These are phyloP conservation scores for Myocastor coypus DNA, from an alignment of 2,113 vertebrate genomes.

Conservation along the genomic window DNA sequence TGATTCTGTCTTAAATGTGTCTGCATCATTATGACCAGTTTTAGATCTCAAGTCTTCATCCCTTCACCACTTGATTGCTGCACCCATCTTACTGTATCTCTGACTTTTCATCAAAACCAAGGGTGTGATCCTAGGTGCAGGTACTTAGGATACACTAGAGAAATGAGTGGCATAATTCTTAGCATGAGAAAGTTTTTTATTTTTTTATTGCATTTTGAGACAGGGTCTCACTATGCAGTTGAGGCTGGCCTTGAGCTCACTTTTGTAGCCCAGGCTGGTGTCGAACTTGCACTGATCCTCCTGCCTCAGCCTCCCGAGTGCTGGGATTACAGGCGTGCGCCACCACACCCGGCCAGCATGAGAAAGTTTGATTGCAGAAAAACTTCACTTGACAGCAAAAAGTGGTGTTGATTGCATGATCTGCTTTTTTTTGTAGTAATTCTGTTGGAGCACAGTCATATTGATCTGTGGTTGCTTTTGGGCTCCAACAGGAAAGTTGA, in stretches of 20 bases:
- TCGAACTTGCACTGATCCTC: too few relatives aligned
- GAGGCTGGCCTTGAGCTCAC: too few relatives aligned
- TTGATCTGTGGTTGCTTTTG: neutral
- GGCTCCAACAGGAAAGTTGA: neutral
- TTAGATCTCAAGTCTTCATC: neutral
- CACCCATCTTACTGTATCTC: neutral
- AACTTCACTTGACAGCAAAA: neutral
- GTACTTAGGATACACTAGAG: neutral
- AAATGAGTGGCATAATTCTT: slow-evolving; percentile 7
- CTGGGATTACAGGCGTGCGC: too few relatives aligned
- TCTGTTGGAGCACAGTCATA: neutral
- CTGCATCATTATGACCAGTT: neutral
- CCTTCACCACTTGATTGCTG: neutral
- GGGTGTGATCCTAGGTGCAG: neutral
- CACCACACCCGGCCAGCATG: too few relatives aligned
- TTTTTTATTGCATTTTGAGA: too few relatives aligned
- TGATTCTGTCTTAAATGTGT: neutral
- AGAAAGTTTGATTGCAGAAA: slow-evolving; percentile 10
- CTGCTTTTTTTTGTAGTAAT: neutral
- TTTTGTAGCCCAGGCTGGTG: too few relatives aligned
- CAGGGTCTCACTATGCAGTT: too few relatives aligned
- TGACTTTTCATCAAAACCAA: slow-evolving; percentile 7
- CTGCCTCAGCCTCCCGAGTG: too few relatives aligned
- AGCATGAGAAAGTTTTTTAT: neutral
- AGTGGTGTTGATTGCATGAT: neutral